Evolutionary conservation across 2,888 invertebrate genomes (phyloP).

Genomic region (Melanargia galathea): DNA sequence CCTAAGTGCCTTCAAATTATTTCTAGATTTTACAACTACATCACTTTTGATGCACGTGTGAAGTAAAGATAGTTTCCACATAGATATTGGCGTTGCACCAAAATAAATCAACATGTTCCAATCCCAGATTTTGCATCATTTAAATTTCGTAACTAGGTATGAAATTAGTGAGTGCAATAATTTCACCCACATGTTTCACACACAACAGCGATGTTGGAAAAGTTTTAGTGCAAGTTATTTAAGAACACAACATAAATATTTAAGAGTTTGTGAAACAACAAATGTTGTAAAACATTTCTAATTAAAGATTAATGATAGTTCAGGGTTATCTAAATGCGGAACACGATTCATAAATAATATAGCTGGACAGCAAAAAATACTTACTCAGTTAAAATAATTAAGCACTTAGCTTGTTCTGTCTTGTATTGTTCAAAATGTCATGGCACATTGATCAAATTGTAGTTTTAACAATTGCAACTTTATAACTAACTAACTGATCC

Average conservation of each 20-base stretch:
- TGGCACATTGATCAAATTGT: not conserved
- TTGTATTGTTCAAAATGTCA: not conserved
- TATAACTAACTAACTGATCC: too few species aligned
- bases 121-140: not conserved
- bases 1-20: not conserved
- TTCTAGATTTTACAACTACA: not conserved
- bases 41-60: not conserved
- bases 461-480: not conserved
- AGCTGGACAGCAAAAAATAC: not conserved
- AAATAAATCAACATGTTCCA: slow-evolving; percentile 2
- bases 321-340: slow-evolving; percentile 2
- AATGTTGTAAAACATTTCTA: not conserved
- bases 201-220: not conserved
- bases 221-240: not conserved
- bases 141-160: not conserved
- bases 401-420: not conserved
- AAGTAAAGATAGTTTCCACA: not conserved
- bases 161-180: not conserved
- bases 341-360: not conserved
- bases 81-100: slow-evolving; percentile 9
- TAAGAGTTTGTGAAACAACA: not conserved
- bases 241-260: not conserved
- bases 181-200: not conserved
- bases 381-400: not conserved
- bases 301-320: not conserved